Conservation (phyloP, 2,888 invertebrate genomes). For the Unio pictorum region DNA sequence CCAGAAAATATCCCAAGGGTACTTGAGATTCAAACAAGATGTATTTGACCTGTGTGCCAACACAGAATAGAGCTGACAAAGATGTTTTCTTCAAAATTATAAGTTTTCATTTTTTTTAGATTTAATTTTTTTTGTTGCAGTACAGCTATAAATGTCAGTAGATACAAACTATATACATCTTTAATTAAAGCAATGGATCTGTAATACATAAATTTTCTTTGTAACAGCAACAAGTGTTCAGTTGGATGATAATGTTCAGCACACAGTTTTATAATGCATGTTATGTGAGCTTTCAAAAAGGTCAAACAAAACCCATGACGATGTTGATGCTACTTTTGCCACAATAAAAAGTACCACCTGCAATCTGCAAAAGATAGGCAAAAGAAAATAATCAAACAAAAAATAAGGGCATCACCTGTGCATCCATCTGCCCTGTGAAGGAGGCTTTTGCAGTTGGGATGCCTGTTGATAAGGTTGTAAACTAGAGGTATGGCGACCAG, state of each 20-base stretch:
- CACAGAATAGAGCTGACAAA: no score
- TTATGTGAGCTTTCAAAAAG: background rate
- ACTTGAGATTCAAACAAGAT: no score
- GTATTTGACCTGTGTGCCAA: no score
- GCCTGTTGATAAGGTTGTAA: conserved; percentile 87
- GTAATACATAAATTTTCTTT: background rate
- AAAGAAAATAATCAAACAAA: background rate
- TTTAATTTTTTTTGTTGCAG: no score
- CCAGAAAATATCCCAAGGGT: no score
- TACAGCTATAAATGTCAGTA: no score
- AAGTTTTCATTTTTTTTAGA: no score
- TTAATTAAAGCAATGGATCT: background rate
- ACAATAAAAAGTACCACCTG: background rate
- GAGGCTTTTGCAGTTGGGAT: conserved; percentile 75
- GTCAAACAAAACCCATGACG: no score
- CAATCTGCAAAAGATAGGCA: background rate
- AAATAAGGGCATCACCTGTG: conserved; percentile 22
- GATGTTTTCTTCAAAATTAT: no score
- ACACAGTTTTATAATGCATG: background rate
- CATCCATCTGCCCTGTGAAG: conserved; percentile 52
- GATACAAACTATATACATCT: no score
- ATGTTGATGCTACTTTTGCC: background rate
- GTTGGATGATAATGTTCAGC: background rate
- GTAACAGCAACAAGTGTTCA: background rate
- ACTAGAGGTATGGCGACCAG: conserved; percentile 76